Base-by-base conservation (phyloP, 2,888 invertebrate genomes). In the Oeneis ivallda region DNA sequence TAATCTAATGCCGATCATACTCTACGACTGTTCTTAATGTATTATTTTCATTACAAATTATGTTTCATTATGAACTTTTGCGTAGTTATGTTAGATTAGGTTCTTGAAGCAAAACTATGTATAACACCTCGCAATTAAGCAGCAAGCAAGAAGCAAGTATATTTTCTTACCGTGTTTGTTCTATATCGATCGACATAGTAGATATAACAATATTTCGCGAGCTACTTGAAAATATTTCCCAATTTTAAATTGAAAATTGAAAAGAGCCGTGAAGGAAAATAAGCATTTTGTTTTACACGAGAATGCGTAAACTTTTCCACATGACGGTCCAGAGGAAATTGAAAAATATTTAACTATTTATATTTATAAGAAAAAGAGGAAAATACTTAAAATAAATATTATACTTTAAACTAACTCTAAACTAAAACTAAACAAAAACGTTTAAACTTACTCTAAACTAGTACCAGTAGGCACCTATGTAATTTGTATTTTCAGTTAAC, bases 191-290 rank as follows among this genome's bases (percentile, higher is more conserved):
- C n/a, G n/a, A n/a, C n/a, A n/a, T n/a, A 34, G 53, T 34, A 53
- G 34, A 53, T 37, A 53, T 15, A 34, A 53, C 34, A 53, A 34
- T 53, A 15, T 15, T 45, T 34, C 49, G n/a, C 11, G 34, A 59
- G 43, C 43, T 59, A 59, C 9, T 64, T 53, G 59, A 17, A 59
- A 64, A 64, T 53, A 59, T 53, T 64, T 64, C 52, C 79, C 82
- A 84, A 82, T 85, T 84, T 82, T 76, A 82, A 84, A 83, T 81
- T 77, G 80, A 76, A 81, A 77, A 81, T 85, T 83, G 83, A 83
- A 84, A 82, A 82, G 80, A 82, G 80, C 81, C 80, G 80, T 77
- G 79, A 81, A 80, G 76, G 79, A 80, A 66, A 86, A 83, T 83
- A 83, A 82, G 77, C 79, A 82, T 82, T 79, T 79, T 81, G 78